Evolutionary conservation across 1,140 invertebrate species (phyloP).

Genomic region (Zaprionus kolodkinae): DNA sequence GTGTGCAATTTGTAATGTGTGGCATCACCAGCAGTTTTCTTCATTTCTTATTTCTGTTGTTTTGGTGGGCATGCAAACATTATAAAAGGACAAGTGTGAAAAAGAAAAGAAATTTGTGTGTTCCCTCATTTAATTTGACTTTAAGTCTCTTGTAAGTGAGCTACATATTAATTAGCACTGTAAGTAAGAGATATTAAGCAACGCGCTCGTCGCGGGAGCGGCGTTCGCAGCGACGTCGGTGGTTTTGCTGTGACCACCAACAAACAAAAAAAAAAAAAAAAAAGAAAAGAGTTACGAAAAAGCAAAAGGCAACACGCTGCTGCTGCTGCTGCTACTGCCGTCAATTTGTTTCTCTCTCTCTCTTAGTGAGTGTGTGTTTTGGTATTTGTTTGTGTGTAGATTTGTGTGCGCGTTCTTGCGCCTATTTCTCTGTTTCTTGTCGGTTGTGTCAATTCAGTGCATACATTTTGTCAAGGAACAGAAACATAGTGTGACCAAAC

Average conservation of each 20-base stretch:
- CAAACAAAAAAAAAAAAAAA: constrained; percentile 2
- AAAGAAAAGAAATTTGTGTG: neutral
- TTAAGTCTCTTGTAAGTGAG: constrained; percentile 35
- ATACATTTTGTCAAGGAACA: neutral
- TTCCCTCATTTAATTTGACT: constrained; percentile 5
- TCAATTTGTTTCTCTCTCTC: constrained; percentile 17
- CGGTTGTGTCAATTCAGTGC: constrained; percentile 35
- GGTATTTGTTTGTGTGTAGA: neutral
- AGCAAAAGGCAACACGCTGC: constrained; percentile 15
- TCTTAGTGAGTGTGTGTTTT: constrained; percentile 3
- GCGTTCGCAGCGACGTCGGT: constrained; percentile 13
- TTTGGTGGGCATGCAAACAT: constrained; percentile 27
- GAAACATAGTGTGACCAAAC: constrained; percentile 5
- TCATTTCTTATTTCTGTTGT: constrained; percentile 17
- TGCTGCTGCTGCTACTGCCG: neutral
- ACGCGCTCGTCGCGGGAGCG: constrained; percentile 1
- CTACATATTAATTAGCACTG: constrained; percentile 27
- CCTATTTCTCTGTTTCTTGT: constrained; percentile 22
- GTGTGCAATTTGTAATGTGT: neutral
- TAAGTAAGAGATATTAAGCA: constrained; percentile 34
- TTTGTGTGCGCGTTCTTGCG: constrained; percentile 3
- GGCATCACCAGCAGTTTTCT: constrained; percentile 12
- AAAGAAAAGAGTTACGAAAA: constrained; percentile 16
- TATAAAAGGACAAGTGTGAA: constrained; percentile 1
- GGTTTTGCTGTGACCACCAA: constrained; percentile 23